Conservation (phyloP, 2,797 vertebrate genomes). For the Smutsia temminckii region DNA sequence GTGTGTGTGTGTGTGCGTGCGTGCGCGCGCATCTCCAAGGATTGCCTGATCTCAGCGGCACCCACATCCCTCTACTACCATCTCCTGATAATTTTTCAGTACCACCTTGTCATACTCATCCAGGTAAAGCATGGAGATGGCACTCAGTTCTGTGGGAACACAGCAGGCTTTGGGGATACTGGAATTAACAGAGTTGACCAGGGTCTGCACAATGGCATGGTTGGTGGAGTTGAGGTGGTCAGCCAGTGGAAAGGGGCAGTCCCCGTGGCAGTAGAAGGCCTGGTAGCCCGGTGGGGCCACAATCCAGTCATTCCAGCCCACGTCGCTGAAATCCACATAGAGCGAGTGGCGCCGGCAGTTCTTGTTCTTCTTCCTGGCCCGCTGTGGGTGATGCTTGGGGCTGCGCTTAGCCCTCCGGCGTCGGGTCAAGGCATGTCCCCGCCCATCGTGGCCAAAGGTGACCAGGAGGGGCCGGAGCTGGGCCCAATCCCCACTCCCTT, state of each 20-base stretch:
- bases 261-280: constrained; percentile 98
- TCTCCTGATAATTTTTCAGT: constrained; percentile 99
- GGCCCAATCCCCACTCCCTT: constrained; percentile 92
- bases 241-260: constrained; percentile 98
- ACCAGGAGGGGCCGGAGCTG: constrained; percentile 97
- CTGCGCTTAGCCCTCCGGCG: constrained; percentile 91
- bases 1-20: constrained; percentile 39
- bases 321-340: constrained; percentile 99
- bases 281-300: constrained; percentile 99
- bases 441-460: constrained; percentile 97
- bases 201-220: constrained; percentile 99
- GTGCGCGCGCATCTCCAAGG: not conserved
- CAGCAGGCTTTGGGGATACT: constrained; percentile 99
- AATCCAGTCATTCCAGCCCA: constrained; percentile 99
- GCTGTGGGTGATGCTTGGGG: constrained; percentile 86
- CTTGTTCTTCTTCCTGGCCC: constrained; percentile 94
- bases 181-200: constrained; percentile 99
- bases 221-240: constrained; percentile 99
- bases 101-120: constrained; percentile 99
- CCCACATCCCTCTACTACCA: constrained; percentile 99
- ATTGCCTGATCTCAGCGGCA: constrained; percentile 89
- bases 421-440: constrained; percentile 92
- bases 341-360: constrained; percentile 97
- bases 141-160: constrained; percentile 98
- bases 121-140: constrained; percentile 99